A percentile compares a stretch with the other conserved stretches of the same genome.
Conservation (phyloP, 2,113 vertebrate genomes). For the Perca flavescens region DNA sequence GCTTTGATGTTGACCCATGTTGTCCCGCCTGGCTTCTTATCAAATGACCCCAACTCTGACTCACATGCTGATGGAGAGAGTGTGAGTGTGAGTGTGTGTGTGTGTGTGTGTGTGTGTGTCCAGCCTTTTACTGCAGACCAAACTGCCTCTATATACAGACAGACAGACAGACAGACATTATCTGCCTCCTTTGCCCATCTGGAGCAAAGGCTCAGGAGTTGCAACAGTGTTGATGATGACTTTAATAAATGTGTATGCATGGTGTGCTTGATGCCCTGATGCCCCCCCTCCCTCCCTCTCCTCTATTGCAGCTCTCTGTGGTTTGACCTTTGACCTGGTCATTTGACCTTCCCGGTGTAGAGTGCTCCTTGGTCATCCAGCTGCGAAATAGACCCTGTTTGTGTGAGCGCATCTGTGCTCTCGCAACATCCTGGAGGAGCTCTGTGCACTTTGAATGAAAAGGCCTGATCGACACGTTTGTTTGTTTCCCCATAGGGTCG, state of each 20-base stretch:
- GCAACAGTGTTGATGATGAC: slow-evolving; percentile 37
- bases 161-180: slow-evolving; percentile 35
- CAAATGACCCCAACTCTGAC: slow-evolving; percentile 34
- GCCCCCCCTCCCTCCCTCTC: slow-evolving; percentile 45
- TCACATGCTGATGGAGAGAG: background rate
- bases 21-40: slow-evolving; percentile 22
- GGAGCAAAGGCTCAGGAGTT: slow-evolving; percentile 47
- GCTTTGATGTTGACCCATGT: slow-evolving; percentile 47
- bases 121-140: background rate
- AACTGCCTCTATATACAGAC: background rate
- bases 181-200: slow-evolving; percentile 43
- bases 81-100: slow-evolving; percentile 1
- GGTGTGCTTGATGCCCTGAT: slow-evolving; percentile 23
- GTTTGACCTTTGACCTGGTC: slow-evolving; percentile 68
- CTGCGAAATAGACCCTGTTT: slow-evolving; percentile 61
- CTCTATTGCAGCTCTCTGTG: slow-evolving; percentile 58
- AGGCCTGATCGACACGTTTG: slow-evolving; percentile 36
- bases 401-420: slow-evolving; percentile 50
- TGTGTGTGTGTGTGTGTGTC: background rate
- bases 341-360: slow-evolving; percentile 59
- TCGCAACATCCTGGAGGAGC: slow-evolving; percentile 35
- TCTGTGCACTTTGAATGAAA: slow-evolving; percentile 37
- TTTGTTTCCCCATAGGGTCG: slow-evolving; percentile 36
- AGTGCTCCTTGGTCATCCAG: slow-evolving; percentile 67
- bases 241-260: slow-evolving; percentile 45